These are phyloP conservation scores for Poecile montanus DNA, from an alignment of 2,797 vertebrate species.

Conservation along the genomic window DNA sequence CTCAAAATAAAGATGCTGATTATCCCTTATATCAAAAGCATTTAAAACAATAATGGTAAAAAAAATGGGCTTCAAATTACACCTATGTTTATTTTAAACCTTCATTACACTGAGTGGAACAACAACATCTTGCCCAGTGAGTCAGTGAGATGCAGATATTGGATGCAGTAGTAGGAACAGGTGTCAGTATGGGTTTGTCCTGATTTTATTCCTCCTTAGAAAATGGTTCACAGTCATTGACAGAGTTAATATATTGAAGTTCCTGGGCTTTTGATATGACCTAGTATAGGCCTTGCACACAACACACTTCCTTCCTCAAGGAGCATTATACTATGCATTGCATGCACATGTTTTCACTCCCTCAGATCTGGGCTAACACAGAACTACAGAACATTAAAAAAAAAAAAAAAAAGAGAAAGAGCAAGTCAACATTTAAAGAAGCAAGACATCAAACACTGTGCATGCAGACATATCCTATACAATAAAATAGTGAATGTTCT, in stretches of 20 bases:
- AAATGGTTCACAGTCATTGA: neutral
- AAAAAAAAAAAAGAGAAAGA: neutral
- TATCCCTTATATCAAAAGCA: neutral
- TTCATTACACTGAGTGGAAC: neutral
- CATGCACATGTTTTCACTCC: neutral
- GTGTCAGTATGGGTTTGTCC: neutral
- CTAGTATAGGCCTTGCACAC: neutral
- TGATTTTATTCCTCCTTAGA: neutral
- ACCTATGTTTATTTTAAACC: neutral
- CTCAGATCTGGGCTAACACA: neutral
- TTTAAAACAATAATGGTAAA: neutral
- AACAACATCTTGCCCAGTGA: neutral
- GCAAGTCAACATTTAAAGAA: neutral
- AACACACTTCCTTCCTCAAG: neutral
- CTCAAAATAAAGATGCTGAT: neutral
- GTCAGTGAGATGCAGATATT: neutral
- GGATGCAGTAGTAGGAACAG: neutral
- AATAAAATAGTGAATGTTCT: neutral
- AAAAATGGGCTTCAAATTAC: neutral
- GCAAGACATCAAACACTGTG: neutral
- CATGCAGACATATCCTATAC: neutral
- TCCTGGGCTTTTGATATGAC: neutral
- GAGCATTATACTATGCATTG: neutral
- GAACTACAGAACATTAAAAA: neutral
- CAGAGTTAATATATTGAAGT: neutral